Evolutionary conservation across 2,797 vertebrate genomes (phyloP), one percentile per base, ranked within the genome.

Genomic region (Buceros bicornis): DNA sequence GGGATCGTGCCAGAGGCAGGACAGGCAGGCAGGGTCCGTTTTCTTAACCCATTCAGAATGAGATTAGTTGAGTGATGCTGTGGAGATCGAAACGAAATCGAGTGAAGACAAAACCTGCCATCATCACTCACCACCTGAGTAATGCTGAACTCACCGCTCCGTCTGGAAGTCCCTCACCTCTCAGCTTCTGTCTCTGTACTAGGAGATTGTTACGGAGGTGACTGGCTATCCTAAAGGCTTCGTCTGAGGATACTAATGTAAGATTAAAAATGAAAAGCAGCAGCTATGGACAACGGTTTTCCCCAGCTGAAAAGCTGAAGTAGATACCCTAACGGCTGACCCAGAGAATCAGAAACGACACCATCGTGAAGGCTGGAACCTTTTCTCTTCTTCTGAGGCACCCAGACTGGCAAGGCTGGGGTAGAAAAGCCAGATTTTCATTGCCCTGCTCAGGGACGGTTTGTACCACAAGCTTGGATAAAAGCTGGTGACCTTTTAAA

Each of bases 71-170:
- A 14, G 24, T 5, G 47, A 16, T 10, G 40, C 53, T 6, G 47
- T 17, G 31, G 64, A 60, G 57, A 43, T 29, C 2, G 3, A 45
- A 5, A 35, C 14, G 0, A 8, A 14, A 29, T 1, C 5, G n/a
- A 35, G 21, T 2, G 11, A 18, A 72, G 50, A n/a, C 56, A 82
- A 71, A 48, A 21, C 67, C 73, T 45, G 51, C 33, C 3, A 1
- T 7, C 16, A 35, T 24, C 51, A 10, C 62, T 66, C 42, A 11
- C 15, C 31, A 16, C 45, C 33, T 8, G 29, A 7, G n/a, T 1
- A 31, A 57, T 20, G 66, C 82, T 50, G 79, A n/a, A 24, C 25
- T 25, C 56, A 4, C 5, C 54, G 35, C 58, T 40, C 37, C 10
- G 37, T 40, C 37, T 40, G 37, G 37, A 40, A 33, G 33, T 33